These are phyloP conservation scores for Ornithoptera priamus DNA, from an alignment of 2,888 invertebrate genomes.

Conservation along the genomic window DNA sequence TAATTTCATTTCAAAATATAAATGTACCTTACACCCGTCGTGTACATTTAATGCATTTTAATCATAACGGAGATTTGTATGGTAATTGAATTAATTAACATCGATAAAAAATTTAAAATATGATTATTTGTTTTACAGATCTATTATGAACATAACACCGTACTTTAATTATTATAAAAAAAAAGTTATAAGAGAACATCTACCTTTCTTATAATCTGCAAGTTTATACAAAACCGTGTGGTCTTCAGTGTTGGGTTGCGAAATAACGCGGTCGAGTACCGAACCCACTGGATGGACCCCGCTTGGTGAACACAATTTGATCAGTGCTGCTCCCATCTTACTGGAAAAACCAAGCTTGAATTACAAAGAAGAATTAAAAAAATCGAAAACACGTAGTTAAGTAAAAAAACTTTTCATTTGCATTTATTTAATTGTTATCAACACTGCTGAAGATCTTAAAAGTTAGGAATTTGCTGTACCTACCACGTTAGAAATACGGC, in stretches of 20 bases:
- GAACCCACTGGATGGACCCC: conserved; percentile 83
- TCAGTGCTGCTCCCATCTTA: conserved; percentile 63
- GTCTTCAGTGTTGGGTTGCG: conserved; percentile 91
- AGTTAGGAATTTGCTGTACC: too few species aligned
- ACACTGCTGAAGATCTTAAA: too few species aligned
- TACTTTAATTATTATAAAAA: background rate
- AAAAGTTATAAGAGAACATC: background rate
- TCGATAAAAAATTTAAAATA: background rate
- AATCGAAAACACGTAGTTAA: too few species aligned
- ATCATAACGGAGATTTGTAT: too few species aligned
- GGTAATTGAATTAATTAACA: background rate
- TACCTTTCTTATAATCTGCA: conserved; percentile 93
- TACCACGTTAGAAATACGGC: too few species aligned
- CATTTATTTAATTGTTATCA: too few species aligned
- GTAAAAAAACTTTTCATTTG: too few species aligned
- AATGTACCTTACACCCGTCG: too few species aligned
- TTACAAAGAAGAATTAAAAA: too few species aligned
- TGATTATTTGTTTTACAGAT: background rate
- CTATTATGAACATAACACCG: background rate
- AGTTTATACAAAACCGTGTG: conserved; percentile 92
- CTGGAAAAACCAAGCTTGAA: conserved; percentile 10
- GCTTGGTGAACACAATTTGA: conserved; percentile 69
- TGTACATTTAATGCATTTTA: too few species aligned
- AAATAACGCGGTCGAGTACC: conserved; percentile 93
- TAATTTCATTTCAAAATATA: too few species aligned